phyloP scores from a whole-genome alignment of 2,888 invertebrate genomes.

The Melinaea marsaeus region DNA sequence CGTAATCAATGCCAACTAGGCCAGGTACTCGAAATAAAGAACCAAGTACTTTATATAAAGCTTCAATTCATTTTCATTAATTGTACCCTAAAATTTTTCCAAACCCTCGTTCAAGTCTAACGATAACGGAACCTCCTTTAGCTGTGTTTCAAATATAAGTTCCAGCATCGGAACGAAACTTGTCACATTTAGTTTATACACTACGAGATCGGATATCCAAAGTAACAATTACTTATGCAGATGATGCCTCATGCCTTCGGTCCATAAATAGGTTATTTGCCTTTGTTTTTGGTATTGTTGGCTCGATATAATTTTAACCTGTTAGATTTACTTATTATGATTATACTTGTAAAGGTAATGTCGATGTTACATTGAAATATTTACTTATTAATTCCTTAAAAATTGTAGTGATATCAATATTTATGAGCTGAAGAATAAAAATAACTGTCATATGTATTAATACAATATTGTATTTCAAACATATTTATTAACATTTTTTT shows the following conservation, averaged over 20 bases:
- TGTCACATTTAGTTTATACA: conserved; percentile 4
- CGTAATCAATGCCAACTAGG: background rate
- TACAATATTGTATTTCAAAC: too few relatives aligned
- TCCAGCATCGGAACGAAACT: conserved; percentile 11
- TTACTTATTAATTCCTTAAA: too few relatives aligned
- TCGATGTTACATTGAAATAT: too few relatives aligned
- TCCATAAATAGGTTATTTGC: conserved; percentile 43
- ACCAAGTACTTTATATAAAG: conserved; percentile 52
- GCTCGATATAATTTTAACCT: conserved; percentile 39
- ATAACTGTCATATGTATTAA: too few relatives aligned
- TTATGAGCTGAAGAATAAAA: too few relatives aligned
- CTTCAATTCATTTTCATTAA: conserved; percentile 62
- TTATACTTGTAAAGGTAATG: conserved; percentile 29
- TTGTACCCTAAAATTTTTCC: conserved; percentile 39
- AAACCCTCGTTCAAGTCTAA: conserved; percentile 32
- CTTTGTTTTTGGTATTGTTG: conserved; percentile 39
- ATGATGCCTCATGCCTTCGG: conserved; percentile 41
- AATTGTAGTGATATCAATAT: too few relatives aligned
- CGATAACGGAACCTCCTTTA: background rate
- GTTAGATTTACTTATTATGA: conserved; percentile 36
- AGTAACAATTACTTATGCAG: conserved; percentile 52
- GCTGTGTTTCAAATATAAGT: background rate
- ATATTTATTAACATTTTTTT: too few relatives aligned
- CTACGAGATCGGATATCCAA: conserved; percentile 14
- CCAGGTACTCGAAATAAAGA: conserved; percentile 44